phyloP scores from a whole-genome alignment of 2,888 invertebrate species.

The Penaeus monodon region DNA sequence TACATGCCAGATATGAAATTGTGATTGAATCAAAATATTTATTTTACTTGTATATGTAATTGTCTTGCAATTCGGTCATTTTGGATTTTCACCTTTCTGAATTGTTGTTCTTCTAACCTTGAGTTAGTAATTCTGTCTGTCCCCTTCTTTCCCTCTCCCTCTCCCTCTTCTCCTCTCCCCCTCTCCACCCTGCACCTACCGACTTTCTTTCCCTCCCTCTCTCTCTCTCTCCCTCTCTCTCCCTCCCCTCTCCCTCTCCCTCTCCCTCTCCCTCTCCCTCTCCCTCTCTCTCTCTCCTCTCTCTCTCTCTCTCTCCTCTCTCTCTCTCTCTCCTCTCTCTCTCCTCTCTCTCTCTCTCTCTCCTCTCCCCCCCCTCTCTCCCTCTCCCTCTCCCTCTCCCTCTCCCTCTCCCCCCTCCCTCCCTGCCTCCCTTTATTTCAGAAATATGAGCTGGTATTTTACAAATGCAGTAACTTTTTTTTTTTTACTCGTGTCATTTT shows the following conservation, averaged over 20 bases:
- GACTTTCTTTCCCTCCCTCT: slow-evolving; percentile 12
- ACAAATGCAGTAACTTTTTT: no score
- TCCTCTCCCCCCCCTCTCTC: background rate
- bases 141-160: background rate
- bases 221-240: background rate
- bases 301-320: no score
- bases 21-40: no score
- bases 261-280: no score
- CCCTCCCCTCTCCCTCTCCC: no score
- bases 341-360: background rate
- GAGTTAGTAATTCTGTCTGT: background rate
- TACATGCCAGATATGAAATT: no score
- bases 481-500: no score
- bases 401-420: background rate
- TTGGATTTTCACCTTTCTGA: no score
- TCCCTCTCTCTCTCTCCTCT: no score
- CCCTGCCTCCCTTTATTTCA: background rate
- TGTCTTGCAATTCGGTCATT: no score
- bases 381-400: background rate
- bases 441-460: no score
- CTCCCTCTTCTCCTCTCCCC: background rate
- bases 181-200: background rate
- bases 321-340: background rate
- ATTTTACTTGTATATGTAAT: no score
- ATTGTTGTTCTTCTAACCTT: background rate